Base-by-base conservation (phyloP, 2,797 vertebrate genomes). In the Hephaestus fuliginosus region DNA sequence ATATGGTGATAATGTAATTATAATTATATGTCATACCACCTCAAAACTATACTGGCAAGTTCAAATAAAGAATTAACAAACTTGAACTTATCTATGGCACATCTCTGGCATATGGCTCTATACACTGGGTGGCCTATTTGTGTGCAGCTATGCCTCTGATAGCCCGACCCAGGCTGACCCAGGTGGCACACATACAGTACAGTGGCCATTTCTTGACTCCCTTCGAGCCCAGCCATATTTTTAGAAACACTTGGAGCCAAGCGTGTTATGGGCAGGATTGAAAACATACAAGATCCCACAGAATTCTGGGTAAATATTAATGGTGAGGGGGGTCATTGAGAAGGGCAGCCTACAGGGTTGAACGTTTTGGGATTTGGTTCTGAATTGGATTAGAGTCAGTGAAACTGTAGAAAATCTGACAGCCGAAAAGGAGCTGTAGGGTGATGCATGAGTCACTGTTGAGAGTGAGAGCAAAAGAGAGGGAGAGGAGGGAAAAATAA, bases 381-480 rank as follows among this genome's bases (percentile, higher is more conserved):
- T 86, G 89, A 91, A 92, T 90, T 89, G 85, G 89, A 89, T 90
- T 91, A 91, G 84, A 92, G 81, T 91, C 87, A 85, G 84, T 66
- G 83, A 88, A 90, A 91, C 73, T 70, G 87, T 83, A 70, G 83
- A 89, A 88, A 87, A 91, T 88, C 85, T 90, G 89, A 90, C 87
- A 91, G 81, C 75, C 11, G 55, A 85, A 88, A 85, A 85, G 81
- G 58, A 89, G 91, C 89, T 87, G 90, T 69, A 76, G 88, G 87
- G 75, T 78, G 87, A 89, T 65, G 73, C 85, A 87, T 90, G 88
- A 92, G 83, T 89, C 86, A 91, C 80, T 56, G 82, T 66, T 39
- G 81, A 82, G 85, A 83, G 43, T 3, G 65, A 78, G 72, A 78
- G 74, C 20, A 73, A 72, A 55, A 51, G 68, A 39, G 66, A 51